Percentiles rank a stretch among this genome's conserved stretches.
phyloP scores from a whole-genome alignment of 1,140 invertebrate genomes.

The Temnothorax curvispinosus region DNA sequence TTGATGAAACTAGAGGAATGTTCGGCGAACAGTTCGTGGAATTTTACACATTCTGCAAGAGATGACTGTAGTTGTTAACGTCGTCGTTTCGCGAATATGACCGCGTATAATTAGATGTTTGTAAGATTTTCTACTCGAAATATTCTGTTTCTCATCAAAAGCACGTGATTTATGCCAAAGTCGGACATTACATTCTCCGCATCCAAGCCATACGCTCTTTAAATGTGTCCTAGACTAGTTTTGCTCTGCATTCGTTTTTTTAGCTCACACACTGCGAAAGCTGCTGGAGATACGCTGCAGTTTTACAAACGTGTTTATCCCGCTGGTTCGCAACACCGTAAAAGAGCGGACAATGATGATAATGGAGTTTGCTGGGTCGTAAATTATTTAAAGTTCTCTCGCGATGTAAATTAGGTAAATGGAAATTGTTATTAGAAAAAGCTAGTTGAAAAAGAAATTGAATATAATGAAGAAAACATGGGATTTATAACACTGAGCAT shows the following conservation, averaged over 20 bases:
- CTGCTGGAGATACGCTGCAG: conserved; percentile 77
- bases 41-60: neutral
- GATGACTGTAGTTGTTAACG: neutral
- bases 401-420: conserved; percentile 22
- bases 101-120: conserved; percentile 1
- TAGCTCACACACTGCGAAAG: conserved; percentile 78
- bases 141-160: conserved; percentile 48
- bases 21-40: neutral
- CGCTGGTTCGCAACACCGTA: conserved; percentile 63
- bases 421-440: conserved; percentile 17
- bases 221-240: conserved; percentile 70
- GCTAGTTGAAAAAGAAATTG: neutral
- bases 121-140: conserved; percentile 36
- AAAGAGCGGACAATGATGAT: conserved; percentile 19
- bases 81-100: neutral
- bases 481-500: neutral
- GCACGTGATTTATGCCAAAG: conserved; percentile 47
- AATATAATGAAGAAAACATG: neutral
- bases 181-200: conserved; percentile 64
- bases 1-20: neutral
- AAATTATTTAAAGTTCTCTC: conserved; percentile 32
- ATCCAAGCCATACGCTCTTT: conserved; percentile 68
- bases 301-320: conserved; percentile 77
- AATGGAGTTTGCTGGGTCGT: conserved; percentile 3
- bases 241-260: conserved; percentile 67